A percentile compares a stretch with the other conserved stretches of the same genome.
Conservation (phyloP, 2,888 invertebrate species). For the Chironomus tentans region DNA sequence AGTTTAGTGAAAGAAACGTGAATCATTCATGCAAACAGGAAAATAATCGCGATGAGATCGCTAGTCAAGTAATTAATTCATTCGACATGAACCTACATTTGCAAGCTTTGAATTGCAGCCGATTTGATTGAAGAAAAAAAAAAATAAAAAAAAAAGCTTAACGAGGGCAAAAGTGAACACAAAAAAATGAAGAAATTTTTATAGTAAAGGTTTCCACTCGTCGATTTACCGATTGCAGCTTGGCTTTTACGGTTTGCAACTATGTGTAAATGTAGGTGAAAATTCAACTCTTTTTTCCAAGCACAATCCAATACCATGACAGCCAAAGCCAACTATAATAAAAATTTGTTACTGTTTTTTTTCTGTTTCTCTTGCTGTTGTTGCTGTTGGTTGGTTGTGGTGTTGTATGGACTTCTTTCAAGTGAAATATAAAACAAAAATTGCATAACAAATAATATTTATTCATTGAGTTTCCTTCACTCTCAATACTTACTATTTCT, state of each 20-base stretch:
- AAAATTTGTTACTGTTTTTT: no score
- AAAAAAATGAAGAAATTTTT: background rate
- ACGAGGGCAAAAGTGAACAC: conserved; percentile 2
- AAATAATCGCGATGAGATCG: conserved; percentile 4
- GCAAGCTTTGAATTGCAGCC: background rate
- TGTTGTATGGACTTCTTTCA: background rate
- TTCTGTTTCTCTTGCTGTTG: background rate
- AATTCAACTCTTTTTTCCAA: background rate
- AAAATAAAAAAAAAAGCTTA: background rate
- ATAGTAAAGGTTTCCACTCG: background rate
- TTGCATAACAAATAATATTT: conserved; percentile 10
- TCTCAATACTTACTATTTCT: background rate
- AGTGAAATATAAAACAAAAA: background rate
- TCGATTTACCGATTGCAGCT: background rate
- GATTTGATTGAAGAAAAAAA: background rate
- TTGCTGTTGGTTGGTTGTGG: background rate
- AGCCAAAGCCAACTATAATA: background rate
- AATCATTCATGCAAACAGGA: conserved; percentile 4
- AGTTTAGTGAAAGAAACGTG: background rate
- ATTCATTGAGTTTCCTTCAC: background rate
- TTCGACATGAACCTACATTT: conserved; percentile 3
- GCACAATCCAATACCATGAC: background rate
- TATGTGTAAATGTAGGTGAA: conserved; percentile 15
- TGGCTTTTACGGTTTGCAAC: background rate
- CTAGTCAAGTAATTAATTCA: background rate